Base-by-base conservation (phyloP, 1,140 invertebrate genomes). In the Drosophila auraria region DNA sequence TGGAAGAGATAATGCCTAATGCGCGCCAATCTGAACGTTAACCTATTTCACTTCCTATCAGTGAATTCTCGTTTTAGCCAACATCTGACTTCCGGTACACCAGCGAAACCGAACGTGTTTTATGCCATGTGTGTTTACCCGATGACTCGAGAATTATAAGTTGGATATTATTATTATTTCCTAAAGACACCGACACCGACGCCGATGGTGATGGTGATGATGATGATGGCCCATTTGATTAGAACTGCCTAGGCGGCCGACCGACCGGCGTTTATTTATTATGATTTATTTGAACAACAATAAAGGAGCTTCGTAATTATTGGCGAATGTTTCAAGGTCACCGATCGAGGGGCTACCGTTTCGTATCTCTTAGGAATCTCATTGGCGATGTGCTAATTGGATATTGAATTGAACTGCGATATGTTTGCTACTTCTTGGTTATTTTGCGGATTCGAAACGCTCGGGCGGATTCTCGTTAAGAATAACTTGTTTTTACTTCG, bases 21-120 rank as follows among this genome's bases (percentile, higher is more conserved):
- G 54, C 54, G 61, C 74, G 68, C 79, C 82, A 74, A 64, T 49
- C 30, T 81, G 83, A 87, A 74, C 82, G 76, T 82, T 84, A 86
- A 86, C 82, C 82, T 87, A 86, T 87, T 86, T 84, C 50, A 86
- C 82, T 86, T 86, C 82, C 82, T 86, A 79, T 81, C 82, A 84
- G 78, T 72, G 78, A 83, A 81, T 84, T 86, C 82, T 78, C 12
- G 82, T 84, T 84, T 78, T 40, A 36, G 12, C 47, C 11, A 40
- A 45, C 60, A 61, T 72, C 40, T 53, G 11, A 84, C 82, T 84
- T 83, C 82, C 82, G 82, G 65, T 27, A 38, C 15, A 58, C 38
- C 25, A 12, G 20, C 54, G 54, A 68, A 70, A 47, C 30, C 68
- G 82, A 83, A 86, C 82, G 82, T 84, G 82, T 83, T 83, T 83